Base-by-base conservation (phyloP, 2,888 invertebrate genomes). In the Ptycholaimellus sp. region DNA sequence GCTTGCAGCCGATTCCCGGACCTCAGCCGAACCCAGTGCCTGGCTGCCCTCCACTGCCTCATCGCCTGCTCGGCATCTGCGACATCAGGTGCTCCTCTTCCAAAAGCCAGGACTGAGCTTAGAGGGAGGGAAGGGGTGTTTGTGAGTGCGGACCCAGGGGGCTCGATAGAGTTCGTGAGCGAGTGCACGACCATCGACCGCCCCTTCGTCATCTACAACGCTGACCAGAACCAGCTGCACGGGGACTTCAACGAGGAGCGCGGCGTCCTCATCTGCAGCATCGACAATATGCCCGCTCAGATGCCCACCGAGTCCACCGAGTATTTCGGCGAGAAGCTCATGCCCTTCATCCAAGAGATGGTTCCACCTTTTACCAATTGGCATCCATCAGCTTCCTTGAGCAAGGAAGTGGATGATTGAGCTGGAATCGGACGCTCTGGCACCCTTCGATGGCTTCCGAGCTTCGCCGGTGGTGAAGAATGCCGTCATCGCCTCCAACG, bases 211-310 rank as follows among this genome's bases (percentile, higher is more conserved):
- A 69, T 96, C n/a, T 99, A 99, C 57, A 93, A 99, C 57, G 93
- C 96, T 5, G 87, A 96, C 59, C 72, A 85, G 42, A 90, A 99
- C 59, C 85, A 83, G 60, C 6, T 9, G 25, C 25, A 23, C 13
- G 25, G 25, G 25, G 25, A 23, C 14, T 55, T 55, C 36, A 51
- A 49, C 43, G 38, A 46, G 5, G 42, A 49, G 3, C 47, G 49
- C 0, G 96, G 96, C 17, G 87, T 96, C 2, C 63, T 99, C 36
- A 90, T 99, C n/a, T 99, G 96, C 58, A 90, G 90, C 14, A 96
- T 99, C 48, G 96, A 99, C 62, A 99, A 99, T 62, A 96, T 99
- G 96, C 96, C 96, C 1, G 96, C 96, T 0, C 96, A 99, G 59
- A 66, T 99, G 43, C 96, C 96, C 0, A 69, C 80, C 31, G 96